phyloP scores from a whole-genome alignment of 2,888 invertebrate species.

The Andrena bucephala region DNA sequence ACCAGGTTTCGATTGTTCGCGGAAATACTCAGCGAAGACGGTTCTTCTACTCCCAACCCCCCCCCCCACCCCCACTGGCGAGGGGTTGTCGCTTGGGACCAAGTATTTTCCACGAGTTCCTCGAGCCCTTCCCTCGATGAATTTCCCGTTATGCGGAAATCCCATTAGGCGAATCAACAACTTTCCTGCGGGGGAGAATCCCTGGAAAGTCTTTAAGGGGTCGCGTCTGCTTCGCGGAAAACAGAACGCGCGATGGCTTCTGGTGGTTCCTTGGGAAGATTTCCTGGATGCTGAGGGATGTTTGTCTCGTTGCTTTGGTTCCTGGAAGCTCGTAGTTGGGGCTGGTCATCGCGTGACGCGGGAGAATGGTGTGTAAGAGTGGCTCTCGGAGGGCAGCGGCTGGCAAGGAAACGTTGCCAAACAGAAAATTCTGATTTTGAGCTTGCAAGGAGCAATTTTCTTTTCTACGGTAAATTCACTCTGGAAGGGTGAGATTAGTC shows the following conservation, averaged over 20 bases:
- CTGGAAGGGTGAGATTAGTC: no score
- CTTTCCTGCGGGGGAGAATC: background rate
- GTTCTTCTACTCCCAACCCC: background rate
- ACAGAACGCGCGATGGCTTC: background rate
- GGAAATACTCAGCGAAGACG: slow-evolving; percentile 30
- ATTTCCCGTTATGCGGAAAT: slow-evolving; percentile 15
- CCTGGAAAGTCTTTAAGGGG: background rate
- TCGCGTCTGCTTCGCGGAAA: background rate
- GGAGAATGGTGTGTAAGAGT: no score
- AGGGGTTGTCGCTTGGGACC: background rate
- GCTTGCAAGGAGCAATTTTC: no score
- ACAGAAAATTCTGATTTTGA: no score
- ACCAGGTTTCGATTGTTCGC: slow-evolving; percentile 45
- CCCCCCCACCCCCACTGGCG: background rate
- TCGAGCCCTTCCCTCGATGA: slow-evolving; percentile 6
- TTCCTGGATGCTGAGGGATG: no score
- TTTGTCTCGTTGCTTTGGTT: no score
- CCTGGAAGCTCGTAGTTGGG: no score
- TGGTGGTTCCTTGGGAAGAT: no score
- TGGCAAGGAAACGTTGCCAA: no score
- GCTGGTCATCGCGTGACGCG: no score
- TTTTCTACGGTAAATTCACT: no score
- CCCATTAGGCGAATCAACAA: slow-evolving; percentile 11
- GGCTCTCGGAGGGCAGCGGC: no score
- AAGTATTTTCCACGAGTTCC: slow-evolving; percentile 1